Base-by-base conservation (phyloP, 2,113 vertebrate species). In the Erinaceus europaeus region DNA sequence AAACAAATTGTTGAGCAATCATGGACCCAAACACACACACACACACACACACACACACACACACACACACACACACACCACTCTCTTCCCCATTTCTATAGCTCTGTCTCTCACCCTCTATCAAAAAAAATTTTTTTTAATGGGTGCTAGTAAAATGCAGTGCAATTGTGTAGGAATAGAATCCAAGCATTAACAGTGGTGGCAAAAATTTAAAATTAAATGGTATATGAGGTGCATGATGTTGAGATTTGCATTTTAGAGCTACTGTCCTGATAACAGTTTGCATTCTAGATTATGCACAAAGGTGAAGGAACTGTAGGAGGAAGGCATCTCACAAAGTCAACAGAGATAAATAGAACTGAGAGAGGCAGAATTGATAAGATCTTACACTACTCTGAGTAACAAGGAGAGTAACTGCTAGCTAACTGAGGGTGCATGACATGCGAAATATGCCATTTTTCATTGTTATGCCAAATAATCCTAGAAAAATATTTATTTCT, bases 261-360 rank as follows among this genome's bases (percentile, higher is more conserved):
- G 57, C 9, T n/a, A 48, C 1, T 42, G 21, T 5, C 13, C 29
- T 38, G 4, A 32, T 11, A 11, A 4, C 32, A 9, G 4, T 61
- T 13, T 38, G 48, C 6, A 57, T 40, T 7, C 6, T 68, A 5
- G 11, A 32, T 21, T 40, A 3, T 15, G 27, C 2, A 20, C 68
- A 32, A 6, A 1, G 3, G 18, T 57, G 17, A 15, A 69, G 46
- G 1, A 46, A 3, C 0, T 38, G 0, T 52, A n/a, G 3, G 20
- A 1, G 3, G 17, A 5, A 25, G 13, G 10, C n/a, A 64, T 64
- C 3, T 83, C 40, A 57, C 15, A 23, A 68, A 65, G 20, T 3
- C 3, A 1, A 68, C 2, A 80, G 52, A 34, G 50, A 1, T 48
- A 64, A 78, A 68, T 1, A 57, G 53, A 38, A 34, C 3, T 14